Base-by-base conservation (phyloP, 2,888 invertebrate genomes). In the Volucella bombylans region DNA sequence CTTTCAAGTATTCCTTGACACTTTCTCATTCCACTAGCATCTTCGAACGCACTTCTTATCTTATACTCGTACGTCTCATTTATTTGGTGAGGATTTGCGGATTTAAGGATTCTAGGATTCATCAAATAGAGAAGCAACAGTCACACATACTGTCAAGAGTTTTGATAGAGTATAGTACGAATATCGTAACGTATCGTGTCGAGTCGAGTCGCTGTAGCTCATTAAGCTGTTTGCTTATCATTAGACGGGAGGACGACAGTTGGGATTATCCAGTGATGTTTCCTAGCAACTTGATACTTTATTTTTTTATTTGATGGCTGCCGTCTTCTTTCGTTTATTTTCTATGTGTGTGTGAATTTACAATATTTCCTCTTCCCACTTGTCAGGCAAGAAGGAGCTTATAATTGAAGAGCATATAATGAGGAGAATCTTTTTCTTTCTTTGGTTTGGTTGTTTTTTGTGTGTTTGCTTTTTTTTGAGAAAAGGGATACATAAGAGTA, bases 181-280 rank as follows among this genome's bases (percentile, higher is more conserved):
- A 31, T 52, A 62, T 54, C 41, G 11, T 49, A 64, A 49, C 49
- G 54, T n/a, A 11, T 71, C 50, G 38, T n/a, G 8, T 23, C 12
- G 55, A 23, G 12, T 61, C 74, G 71, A 76, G 69, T 74, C 71
- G 61, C 55, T 85, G 83, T 80, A 61, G 76, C 83, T 85, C 81
- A 85, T 85, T 85, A 85, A 85, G 80, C 81, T 85, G 83, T 85
- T 85, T 85, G 74, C 83, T 85, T 80, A 79, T 81, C 83, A 85
- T 85, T 85, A 85, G 83, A 80, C 83, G 81, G 76, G 76, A 67
- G 76, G 62, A 71, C 74, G 83, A 85, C 83, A 85, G 83, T 76
- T 85, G 80, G 80, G 74, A 80, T 85, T 85, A 80, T 55, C 76
- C 23, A 67, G 65, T 76, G 83, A 76, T 74, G 59, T 76, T 54